These are phyloP conservation scores for Tetragonisca angustula DNA, from an alignment of 2,888 invertebrate species.

Conservation along the genomic window DNA sequence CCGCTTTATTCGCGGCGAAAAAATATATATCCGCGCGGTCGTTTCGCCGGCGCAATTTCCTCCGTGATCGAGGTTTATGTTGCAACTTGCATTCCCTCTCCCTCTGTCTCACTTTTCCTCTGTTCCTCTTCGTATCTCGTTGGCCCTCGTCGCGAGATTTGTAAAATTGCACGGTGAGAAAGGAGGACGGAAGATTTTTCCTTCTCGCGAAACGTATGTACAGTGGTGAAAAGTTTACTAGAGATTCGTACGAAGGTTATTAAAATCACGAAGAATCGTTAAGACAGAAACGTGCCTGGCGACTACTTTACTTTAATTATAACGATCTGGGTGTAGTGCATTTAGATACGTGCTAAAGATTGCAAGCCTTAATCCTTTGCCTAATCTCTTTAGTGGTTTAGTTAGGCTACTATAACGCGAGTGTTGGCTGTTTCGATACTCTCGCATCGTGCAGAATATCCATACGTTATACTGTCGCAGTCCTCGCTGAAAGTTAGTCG, in stretches of 20 bases:
- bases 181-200: no score
- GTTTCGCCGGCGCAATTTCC: constrained; percentile 40
- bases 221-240: background rate
- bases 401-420: background rate
- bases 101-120: background rate
- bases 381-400: background rate
- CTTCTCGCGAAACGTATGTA: no score
- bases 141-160: background rate
- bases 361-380: background rate
- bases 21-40: constrained; percentile 25
- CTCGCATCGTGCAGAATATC: background rate
- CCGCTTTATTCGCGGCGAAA: constrained; percentile 41
- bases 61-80: constrained; percentile 35
- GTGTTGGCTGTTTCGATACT: background rate
- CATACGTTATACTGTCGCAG: background rate
- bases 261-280: background rate
- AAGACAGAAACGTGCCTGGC: background rate
- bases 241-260: background rate
- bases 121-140: background rate
- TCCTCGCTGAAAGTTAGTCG: no score
- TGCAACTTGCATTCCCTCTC: background rate
- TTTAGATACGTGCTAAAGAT: background rate
- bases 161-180: background rate
- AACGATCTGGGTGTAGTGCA: background rate
- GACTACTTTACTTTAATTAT: background rate